Evolutionary conservation across 92 coral and sea anemone genomes (phyloP).

Genomic region (Zoanthus gigantus): DNA sequence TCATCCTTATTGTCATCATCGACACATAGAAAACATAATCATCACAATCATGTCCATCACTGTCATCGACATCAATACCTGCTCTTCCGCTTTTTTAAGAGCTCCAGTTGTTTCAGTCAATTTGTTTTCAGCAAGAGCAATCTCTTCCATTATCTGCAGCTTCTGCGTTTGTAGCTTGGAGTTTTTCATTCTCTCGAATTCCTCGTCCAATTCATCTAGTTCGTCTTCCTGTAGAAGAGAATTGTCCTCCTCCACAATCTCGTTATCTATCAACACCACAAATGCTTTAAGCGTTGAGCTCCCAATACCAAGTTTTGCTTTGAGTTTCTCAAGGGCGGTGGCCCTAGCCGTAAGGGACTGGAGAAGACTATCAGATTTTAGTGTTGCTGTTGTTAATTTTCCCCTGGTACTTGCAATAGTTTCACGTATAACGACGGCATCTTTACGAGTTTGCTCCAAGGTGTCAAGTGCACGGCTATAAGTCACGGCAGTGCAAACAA

Average conservation of each 20-base stretch:
- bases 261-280: conserved; percentile 92
- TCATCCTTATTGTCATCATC: no score
- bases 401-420: conserved; percentile 87
- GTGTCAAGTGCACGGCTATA: conserved; percentile 84
- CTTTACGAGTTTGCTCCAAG: conserved; percentile 91
- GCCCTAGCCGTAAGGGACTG: conserved; percentile 92
- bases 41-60: no score
- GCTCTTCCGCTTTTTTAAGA: conserved; percentile 87
- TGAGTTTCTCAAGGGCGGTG: conserved; percentile 89
- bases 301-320: conserved; percentile 97
- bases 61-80: conserved; percentile 34
- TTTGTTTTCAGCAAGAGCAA: conserved; percentile 73
- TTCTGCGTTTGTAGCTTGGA: conserved; percentile 87
- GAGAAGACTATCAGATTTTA: conserved; percentile 77
- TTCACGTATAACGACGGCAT: conserved; percentile 85
- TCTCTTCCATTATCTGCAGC: conserved; percentile 90
- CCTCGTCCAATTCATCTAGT: conserved; percentile 91
- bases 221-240: conserved; percentile 90
- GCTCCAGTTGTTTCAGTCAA: conserved; percentile 72
- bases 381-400: conserved; percentile 83
- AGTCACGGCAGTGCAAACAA: not conserved
- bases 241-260: conserved; percentile 93
- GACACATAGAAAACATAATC: no score
- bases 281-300: conserved; percentile 92
- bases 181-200: conserved; percentile 89